Conservation (phyloP, 2,888 invertebrate genomes). For the Stramonita haemastoma region DNA sequence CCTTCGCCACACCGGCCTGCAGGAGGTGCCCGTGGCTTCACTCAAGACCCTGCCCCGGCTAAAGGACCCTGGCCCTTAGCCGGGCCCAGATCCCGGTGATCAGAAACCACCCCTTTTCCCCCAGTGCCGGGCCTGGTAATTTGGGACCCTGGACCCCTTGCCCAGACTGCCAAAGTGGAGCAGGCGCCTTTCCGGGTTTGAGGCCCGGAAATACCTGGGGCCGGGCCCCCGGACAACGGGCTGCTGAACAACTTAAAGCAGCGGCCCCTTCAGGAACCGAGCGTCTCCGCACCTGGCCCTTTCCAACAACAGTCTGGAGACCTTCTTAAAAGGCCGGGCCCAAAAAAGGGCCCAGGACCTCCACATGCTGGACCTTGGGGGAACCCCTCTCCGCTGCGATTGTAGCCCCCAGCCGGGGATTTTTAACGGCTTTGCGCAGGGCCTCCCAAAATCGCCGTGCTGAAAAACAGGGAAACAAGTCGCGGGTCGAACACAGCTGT, state of each 20-base stretch:
- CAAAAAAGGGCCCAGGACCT: constrained; percentile 32
- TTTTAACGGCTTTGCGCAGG: background rate
- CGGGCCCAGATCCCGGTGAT: constrained; percentile 25
- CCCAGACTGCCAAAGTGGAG: constrained; percentile 15
- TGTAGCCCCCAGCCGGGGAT: constrained; percentile 41
- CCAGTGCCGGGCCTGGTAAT: constrained; percentile 3
- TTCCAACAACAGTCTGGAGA: constrained; percentile 25
- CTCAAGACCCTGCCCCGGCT: constrained; percentile 25
- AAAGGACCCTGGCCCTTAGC: constrained; percentile 40
- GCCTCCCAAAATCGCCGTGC: background rate
- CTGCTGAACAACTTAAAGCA: constrained; percentile 15
- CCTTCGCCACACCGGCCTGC: constrained; percentile 22
- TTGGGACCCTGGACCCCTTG: constrained; percentile 24
- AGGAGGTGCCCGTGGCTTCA: constrained; percentile 21
- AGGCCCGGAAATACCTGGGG: constrained; percentile 8
- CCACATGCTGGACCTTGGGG: constrained; percentile 27
- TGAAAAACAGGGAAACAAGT: background rate
- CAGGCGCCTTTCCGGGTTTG: constrained; percentile 30
- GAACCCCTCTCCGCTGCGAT: constrained; percentile 36
- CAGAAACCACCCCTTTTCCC: constrained; percentile 2
- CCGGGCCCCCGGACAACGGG: constrained; percentile 30
- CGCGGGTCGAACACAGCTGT: background rate
- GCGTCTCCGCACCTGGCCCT: constrained; percentile 30
- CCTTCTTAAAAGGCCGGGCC: constrained; percentile 21
- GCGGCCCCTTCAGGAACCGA: constrained; percentile 30